Evolutionary conservation across 2,113 vertebrate species (phyloP).

Genomic region (Camelus bactrianus): DNA sequence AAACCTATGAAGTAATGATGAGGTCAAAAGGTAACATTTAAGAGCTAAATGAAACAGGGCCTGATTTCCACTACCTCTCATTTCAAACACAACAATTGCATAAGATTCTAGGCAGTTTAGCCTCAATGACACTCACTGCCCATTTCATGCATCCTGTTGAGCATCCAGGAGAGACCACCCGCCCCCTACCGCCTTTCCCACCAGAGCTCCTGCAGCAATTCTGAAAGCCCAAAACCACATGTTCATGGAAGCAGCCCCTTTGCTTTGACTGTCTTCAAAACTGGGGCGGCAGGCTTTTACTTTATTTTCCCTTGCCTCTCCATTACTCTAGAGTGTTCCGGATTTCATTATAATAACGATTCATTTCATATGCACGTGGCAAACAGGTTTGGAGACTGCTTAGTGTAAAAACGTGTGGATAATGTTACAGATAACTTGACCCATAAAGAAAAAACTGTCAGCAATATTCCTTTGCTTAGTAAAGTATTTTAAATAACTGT

Average conservation of each 20-base stretch:
- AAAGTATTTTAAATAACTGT: slow-evolving; percentile 87
- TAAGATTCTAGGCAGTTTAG: slow-evolving; percentile 76
- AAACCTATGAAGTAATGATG: not conserved
- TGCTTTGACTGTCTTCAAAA: slow-evolving; percentile 77
- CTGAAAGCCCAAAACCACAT: slow-evolving; percentile 75
- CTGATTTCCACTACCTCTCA: slow-evolving; percentile 71
- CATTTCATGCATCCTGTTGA: slow-evolving; percentile 75
- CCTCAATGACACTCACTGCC: slow-evolving; percentile 47
- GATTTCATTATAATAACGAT: slow-evolving; percentile 89
- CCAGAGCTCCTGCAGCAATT: slow-evolving; percentile 72
- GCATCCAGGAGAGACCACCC: slow-evolving; percentile 70
- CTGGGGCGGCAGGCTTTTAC: slow-evolving; percentile 81
- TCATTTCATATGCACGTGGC: slow-evolving; percentile 87
- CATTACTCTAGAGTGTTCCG: slow-evolving; percentile 84
- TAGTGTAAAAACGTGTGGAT: slow-evolving; percentile 83
- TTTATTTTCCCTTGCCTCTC: slow-evolving; percentile 82
- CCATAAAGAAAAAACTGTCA: slow-evolving; percentile 84
- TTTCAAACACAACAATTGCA: slow-evolving; percentile 82
- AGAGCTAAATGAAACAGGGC: slow-evolving; percentile 61
- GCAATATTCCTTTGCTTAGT: slow-evolving; percentile 83
- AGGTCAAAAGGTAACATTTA: slow-evolving; percentile 50
- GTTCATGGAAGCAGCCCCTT: slow-evolving; percentile 78
- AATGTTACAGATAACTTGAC: slow-evolving; percentile 87
- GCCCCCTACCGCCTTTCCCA: not conserved
- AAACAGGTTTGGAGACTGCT: slow-evolving; percentile 85